phyloP scores from a whole-genome alignment of 2,888 invertebrate genomes.

The Dysmachus trigonus region DNA sequence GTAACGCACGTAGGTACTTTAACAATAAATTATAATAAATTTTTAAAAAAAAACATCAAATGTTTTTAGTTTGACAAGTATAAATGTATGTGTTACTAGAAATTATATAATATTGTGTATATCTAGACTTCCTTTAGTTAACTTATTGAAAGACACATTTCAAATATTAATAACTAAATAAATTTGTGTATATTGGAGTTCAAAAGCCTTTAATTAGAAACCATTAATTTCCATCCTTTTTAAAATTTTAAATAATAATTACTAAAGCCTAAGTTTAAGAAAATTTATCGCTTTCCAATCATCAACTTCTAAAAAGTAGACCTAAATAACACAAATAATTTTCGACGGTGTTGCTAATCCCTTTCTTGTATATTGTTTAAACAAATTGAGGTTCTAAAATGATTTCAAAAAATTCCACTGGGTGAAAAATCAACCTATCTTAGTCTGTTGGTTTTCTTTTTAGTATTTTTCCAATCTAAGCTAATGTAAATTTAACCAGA shows the following conservation, averaged over 20 bases:
- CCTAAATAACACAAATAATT: too few species aligned
- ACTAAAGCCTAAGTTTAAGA: not conserved
- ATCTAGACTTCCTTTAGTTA: not conserved
- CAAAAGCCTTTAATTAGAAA: not conserved
- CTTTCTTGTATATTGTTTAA: too few species aligned
- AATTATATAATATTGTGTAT: not conserved
- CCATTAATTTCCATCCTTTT: not conserved
- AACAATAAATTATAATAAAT: not conserved
- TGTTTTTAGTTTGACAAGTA: not conserved
- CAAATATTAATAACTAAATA: not conserved
- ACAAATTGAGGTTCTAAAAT: too few species aligned
- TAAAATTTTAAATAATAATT: not conserved
- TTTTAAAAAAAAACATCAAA: not conserved
- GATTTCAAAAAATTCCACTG: too few species aligned
- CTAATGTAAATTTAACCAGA: too few species aligned
- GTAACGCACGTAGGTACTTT: not conserved
- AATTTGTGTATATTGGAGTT: not conserved
- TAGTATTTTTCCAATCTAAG: too few species aligned
- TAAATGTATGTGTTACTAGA: not conserved
- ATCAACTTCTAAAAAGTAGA: not conserved
- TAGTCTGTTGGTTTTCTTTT: too few species aligned
- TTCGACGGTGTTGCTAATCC: too few species aligned
- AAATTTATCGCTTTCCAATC: not conserved
- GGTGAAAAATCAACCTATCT: too few species aligned
- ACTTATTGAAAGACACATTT: not conserved